Conservation (phyloP, 2,888 invertebrate genomes). For the Argyresthia goedartella region DNA sequence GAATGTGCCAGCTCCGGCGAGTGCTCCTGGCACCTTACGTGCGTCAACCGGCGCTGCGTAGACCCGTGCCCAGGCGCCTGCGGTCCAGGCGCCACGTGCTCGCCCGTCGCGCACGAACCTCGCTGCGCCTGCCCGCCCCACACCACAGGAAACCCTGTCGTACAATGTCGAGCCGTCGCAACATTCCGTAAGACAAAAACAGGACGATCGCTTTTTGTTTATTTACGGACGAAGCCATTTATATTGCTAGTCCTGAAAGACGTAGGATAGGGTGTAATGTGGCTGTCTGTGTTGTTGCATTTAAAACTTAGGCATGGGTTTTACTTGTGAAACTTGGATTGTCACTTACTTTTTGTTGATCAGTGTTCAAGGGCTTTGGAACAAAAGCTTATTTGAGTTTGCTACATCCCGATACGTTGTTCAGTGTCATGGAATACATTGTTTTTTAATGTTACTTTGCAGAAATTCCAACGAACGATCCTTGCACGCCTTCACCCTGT, state of each 20-base stretch:
- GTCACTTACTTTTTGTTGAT: constrained; percentile 14
- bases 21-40: constrained; percentile 77
- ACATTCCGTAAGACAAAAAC: constrained; percentile 58
- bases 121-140: constrained; percentile 76
- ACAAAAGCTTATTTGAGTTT: too few relatives aligned
- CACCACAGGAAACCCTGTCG: constrained; percentile 82
- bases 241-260: constrained; percentile 7
- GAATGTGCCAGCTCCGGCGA: constrained; percentile 81
- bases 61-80: constrained; percentile 84
- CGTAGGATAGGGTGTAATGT: constrained; percentile 4
- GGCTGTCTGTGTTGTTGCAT: constrained; percentile 38
- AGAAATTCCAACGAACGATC: constrained; percentile 69
- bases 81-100: constrained; percentile 79
- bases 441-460: constrained; percentile 22
- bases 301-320: constrained; percentile 71
- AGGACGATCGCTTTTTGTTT: constrained; percentile 40
- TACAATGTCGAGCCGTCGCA: constrained; percentile 72
- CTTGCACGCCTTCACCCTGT: constrained; percentile 90
- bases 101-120: constrained; percentile 78
- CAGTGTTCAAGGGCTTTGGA: background rate
- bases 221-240: background rate
- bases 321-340: constrained; percentile 54
- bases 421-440: background rate
- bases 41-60: constrained; percentile 77
- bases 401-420: too few relatives aligned